Conservation (phyloP, 2,888 invertebrate species). For the Chalcis sispes region DNA sequence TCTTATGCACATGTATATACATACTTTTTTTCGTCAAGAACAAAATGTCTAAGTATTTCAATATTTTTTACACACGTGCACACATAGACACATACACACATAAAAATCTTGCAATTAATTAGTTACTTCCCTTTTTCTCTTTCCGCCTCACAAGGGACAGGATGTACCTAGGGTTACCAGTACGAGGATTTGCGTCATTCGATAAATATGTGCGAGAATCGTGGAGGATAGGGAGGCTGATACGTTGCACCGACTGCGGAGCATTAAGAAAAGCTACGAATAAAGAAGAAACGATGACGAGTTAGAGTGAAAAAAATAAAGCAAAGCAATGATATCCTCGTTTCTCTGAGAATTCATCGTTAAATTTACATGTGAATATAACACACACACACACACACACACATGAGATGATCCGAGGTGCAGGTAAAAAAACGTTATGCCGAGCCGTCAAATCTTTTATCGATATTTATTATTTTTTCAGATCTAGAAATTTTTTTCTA, state of each 20-base stretch:
- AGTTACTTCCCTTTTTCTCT: neutral
- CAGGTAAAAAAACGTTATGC: neutral
- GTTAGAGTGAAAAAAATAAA: neutral
- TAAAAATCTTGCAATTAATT: constrained; percentile 14
- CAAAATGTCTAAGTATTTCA: too few species aligned
- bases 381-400: too few species aligned
- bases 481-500: constrained; percentile 3
- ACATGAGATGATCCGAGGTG: neutral
- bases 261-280: too few species aligned
- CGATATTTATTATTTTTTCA: neutral
- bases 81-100: neutral
- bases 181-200: constrained; percentile 20
- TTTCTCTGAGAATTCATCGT: constrained; percentile 9
- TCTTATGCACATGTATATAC: too few species aligned
- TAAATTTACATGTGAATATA: constrained; percentile 13
- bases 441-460: neutral
- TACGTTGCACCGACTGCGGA: constrained; percentile 9
- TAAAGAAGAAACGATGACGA: neutral
- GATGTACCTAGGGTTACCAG: neutral
- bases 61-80: constrained; percentile 1
- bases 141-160: neutral
- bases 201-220: neutral
- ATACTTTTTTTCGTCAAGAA: too few species aligned
- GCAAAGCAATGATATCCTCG: neutral
- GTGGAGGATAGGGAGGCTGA: neutral